phyloP scores from a whole-genome alignment of 1,140 invertebrate species.

The Apis laboriosa region DNA sequence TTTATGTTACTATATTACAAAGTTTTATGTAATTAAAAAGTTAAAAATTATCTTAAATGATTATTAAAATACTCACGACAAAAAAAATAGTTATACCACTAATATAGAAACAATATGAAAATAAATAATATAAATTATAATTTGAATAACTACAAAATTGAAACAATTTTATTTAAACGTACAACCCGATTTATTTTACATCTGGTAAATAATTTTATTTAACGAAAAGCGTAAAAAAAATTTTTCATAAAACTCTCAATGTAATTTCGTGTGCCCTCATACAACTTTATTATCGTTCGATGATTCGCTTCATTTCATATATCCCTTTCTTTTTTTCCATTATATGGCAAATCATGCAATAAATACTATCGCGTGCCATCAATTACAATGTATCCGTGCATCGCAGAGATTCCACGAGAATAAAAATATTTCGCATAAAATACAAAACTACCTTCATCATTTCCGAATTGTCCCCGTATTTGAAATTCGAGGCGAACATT shows the following conservation, averaged over 20 bases:
- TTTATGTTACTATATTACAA: too few relatives aligned
- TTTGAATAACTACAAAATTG: neutral
- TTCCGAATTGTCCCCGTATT: neutral
- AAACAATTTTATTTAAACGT: neutral
- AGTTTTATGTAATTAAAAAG: neutral
- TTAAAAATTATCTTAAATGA: neutral
- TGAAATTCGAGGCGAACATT: neutral
- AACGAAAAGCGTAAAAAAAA: neutral
- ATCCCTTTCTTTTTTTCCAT: neutral
- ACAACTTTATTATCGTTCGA: slow-evolving; percentile 9
- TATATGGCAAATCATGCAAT: neutral
- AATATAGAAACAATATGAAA: neutral
- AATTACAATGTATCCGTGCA: slow-evolving; percentile 12
- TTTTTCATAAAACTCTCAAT: slow-evolving; percentile 1
- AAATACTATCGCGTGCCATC: slow-evolving; percentile 11
- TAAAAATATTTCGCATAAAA: slow-evolving; percentile 22
- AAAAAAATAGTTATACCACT: neutral
- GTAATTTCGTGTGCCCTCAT: neutral
- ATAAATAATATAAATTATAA: neutral
- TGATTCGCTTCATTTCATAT: neutral
- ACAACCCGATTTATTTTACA: neutral
- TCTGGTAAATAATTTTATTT: neutral
- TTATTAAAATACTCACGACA: neutral
- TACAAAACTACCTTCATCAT: neutral
- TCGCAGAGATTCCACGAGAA: slow-evolving; percentile 6